Base-by-base conservation (phyloP, 1,140 invertebrate species). In the Hetaerina americana region DNA sequence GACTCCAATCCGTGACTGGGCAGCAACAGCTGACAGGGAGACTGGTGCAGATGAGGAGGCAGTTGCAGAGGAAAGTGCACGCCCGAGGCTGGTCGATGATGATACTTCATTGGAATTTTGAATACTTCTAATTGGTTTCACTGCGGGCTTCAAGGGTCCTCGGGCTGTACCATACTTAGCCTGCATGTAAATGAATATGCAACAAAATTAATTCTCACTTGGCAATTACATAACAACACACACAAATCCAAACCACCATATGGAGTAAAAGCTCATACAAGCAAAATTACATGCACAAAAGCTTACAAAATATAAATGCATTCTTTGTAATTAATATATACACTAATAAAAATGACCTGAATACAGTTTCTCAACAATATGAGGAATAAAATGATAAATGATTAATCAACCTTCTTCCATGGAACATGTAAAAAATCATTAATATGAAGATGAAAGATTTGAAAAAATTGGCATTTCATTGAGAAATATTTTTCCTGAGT, bases 91-190 rank as follows among this genome's bases (percentile, higher is more conserved):
- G 10, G 15, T 57, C 3, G 40, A 18, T 57, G 40, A 40, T 40
- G 31, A 57, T 18, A n/a, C 2, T 1, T n/a, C 40, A 5, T n/a
- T n/a, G 3, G 40, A 12, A 40, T 6, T 18, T 8, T 40, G 6
- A 12, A 57, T n/a, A 57, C 15, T 2, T 18, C 10, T 57, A 12
- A 70, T 57, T 24, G 72, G 67, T 27, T 71, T 71, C 15, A 66
- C 70, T 31, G 68, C 71, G 15, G 72, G 15, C 15, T 49, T 28
- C 10, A 71, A 69, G 10, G 74, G 26, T 15, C 3, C 49, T 18
- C 29, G n/a, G 6, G 72, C 73, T 66, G 76, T 73, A 31, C 75
- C 75, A 73, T 69, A 72, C 69, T 73, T 75, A 70, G 72, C 74
- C 40, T 57, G 2, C 40, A 57, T 3, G 2, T 18, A 57, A 57